Base-by-base conservation (phyloP, 2,113 vertebrate species). In the Bos indicus region DNA sequence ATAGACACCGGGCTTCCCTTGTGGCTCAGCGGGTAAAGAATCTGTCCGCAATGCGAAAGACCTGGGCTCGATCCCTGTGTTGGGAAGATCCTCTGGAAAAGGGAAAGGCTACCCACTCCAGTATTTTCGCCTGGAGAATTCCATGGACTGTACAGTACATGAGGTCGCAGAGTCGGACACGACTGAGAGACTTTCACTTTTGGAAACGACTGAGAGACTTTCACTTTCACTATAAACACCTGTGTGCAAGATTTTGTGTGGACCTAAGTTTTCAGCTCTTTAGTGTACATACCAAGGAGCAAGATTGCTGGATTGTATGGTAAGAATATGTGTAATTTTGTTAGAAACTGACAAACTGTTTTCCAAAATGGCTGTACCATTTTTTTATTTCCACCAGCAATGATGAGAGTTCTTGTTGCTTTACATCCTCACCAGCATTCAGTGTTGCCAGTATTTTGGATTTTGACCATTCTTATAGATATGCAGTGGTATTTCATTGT, bases 21-120 rank as follows among this genome's bases (percentile, higher is more conserved):
- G 10, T 40, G 67, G 19, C 67, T 71, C 67, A 71, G n/a, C 0
- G 0, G 67, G 19, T 71, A 40, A 71, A 71, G n/a, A 71, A 21
- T 36, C 67, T 2, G 19, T 19, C 19, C 0, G 0, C 10, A 71
- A 23, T 40, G n/a, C 0, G 0, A 5, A 10, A 71, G 67, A 71
- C 10, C 5, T 3, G 67, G 19, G 67, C 23, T 71, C 2, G 0
- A 71, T 71, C n/a, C 19, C 5, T 40, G 10, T 40, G n/a, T 23
- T 40, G 19, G 19, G n/a, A 71, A 71, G 19, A 71, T 23, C 10
- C n/a, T 71, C 19, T 71, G n/a, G n/a, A 40, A 36, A 40, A 6
- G 67, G n/a, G 67, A 23, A 71, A 23, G 2, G 10, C n/a, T 71
- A 71, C 19, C n/a, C n/a, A 40, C 19, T 71, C n/a, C n/a, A 40